Percentiles rank a stretch among this genome's conserved stretches.
Evolutionary conservation across 2,888 invertebrate genomes (phyloP).

Genomic region (Hydroisotoma schaefferi): DNA sequence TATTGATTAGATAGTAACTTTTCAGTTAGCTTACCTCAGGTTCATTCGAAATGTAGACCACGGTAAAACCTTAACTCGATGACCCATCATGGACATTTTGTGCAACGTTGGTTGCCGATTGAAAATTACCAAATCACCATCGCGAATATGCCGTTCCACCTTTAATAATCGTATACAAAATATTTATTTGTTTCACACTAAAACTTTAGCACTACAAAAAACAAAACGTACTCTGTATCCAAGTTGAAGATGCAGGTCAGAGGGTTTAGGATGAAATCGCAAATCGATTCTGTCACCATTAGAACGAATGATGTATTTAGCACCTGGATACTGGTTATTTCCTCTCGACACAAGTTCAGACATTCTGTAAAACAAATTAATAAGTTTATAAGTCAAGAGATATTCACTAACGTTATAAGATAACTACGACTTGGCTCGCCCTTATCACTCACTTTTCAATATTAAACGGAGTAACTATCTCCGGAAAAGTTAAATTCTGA

Average conservation of each 20-base stretch:
- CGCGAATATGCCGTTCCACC: conserved; percentile 95
- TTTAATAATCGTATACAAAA: conserved; percentile 30
- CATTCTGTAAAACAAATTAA: conserved; percentile 57
- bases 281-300: conserved; percentile 98
- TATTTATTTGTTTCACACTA: background rate
- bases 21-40: conserved; percentile 59
- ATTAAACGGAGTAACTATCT: conserved; percentile 98
- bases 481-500: conserved; percentile 98
- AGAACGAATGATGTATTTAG: conserved; percentile 97
- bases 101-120: conserved; percentile 99
- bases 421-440: background rate
- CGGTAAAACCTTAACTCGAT: conserved; percentile 91
- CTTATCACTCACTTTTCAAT: conserved; percentile 72
- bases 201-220: background rate
- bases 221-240: conserved; percentile 67
- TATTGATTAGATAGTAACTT: background rate
- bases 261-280: conserved; percentile 95
- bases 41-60: conserved; percentile 99
- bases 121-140: conserved; percentile 97
- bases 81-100: conserved; percentile 99
- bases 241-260: conserved; percentile 92
- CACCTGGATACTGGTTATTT: conserved; percentile 97
- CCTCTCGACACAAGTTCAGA: conserved; percentile 92
- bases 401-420: background rate
- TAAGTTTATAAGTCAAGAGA: conserved; percentile 10